Evolutionary conservation across 2,797 vertebrate species (phyloP).

Genomic region (Pteropus rufus): DNA sequence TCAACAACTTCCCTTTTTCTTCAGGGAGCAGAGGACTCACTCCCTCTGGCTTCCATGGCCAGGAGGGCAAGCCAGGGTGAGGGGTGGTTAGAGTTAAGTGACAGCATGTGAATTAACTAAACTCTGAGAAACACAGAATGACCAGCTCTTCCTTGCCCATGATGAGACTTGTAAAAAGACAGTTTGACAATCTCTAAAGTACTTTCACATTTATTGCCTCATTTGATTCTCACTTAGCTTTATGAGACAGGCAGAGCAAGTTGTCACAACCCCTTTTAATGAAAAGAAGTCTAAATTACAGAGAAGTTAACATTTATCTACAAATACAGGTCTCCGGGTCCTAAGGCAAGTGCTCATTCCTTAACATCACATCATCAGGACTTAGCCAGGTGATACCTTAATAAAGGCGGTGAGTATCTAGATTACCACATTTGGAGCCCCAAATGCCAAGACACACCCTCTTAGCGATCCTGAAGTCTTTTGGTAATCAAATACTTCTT

Average conservation of each 20-base stretch:
- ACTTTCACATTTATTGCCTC: background rate
- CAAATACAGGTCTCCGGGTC: background rate
- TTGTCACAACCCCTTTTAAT: background rate
- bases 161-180: background rate
- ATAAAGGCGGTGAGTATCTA: accelerated
- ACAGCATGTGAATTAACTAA: background rate
- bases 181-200: background rate
- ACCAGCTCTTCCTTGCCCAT: background rate
- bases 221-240: background rate
- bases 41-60: background rate
- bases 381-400: background rate
- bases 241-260: background rate
- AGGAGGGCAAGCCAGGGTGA: background rate
- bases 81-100: background rate
- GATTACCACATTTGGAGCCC: background rate
- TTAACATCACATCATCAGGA: background rate
- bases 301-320: background rate
- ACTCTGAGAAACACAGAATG: background rate
- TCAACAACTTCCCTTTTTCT: background rate
- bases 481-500: background rate
- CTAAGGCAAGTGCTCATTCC: background rate
- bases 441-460: background rate
- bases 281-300: background rate
- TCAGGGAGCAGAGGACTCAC: background rate
- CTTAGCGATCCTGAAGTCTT: background rate